Conservation (phyloP, 2,797 vertebrate species). For the Luscinia luscinia region DNA sequence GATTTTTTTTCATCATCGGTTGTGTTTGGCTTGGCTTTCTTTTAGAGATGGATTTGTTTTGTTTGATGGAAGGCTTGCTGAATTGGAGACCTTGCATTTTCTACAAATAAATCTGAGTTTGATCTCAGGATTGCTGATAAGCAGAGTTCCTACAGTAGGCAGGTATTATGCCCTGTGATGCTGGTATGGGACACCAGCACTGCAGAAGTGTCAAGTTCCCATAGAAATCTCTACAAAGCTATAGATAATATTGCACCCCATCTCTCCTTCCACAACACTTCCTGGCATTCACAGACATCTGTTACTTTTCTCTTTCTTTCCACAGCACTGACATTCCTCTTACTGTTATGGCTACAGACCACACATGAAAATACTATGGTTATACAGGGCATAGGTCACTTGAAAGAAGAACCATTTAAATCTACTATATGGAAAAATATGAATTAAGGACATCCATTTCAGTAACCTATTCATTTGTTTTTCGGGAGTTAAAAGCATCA, state of each 20-base stretch:
- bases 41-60: background rate
- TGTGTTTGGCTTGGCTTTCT: background rate
- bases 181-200: fast-evolving
- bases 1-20: background rate
- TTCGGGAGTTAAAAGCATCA: conserved; percentile 1
- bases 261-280: background rate
- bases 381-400: background rate
- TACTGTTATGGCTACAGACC: background rate
- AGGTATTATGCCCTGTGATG: background rate
- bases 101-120: background rate
- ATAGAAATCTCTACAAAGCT: background rate
- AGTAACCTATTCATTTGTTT: background rate
- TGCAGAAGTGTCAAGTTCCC: background rate
- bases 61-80: background rate
- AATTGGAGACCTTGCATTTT: background rate
- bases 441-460: background rate
- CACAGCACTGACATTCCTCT: background rate
- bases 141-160: background rate
- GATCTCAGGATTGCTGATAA: background rate
- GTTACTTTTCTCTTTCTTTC: background rate
- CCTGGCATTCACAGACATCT: background rate
- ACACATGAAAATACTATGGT: background rate
- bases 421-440: background rate
- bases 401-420: background rate
- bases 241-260: background rate